Base-by-base conservation (phyloP, 2,888 invertebrate genomes). In the Odontomyia ornata region DNA sequence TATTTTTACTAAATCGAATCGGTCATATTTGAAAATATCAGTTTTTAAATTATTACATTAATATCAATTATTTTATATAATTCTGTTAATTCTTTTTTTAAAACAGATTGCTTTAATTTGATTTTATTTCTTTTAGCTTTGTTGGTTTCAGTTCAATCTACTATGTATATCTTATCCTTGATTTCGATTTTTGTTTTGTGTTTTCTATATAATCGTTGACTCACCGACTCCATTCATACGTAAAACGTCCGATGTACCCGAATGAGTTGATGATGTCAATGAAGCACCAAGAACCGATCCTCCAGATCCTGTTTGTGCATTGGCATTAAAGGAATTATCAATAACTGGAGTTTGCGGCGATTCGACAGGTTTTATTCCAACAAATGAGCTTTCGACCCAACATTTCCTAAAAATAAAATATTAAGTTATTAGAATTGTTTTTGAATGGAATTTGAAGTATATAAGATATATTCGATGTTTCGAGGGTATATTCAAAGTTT, bases 321-420 rank as follows among this genome's bases (percentile, higher is more conserved):
- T 87, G n/a, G 76, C 64, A 83, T 83, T 80, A 85, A 81, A 80
- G 83, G 77, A 77, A 79, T 82, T 85, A 80, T 90, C 89, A 79
- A 89, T 90, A 82, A 91, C 88, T 52, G 95, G 95, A 79, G 95
- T 95, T 86, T 94, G 93, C 21, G 95, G 95, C 67, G 94, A 94
- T 82, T 95, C 95, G 84, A 94, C 88, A 1, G 95, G 95, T 83
- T 94, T 92, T 82, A 93, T 93, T 82, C 94, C 94, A 79, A 94
- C 93, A 86, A 97, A 97, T 80, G 95, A 95, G 87, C 95, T 96
- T 87, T 97, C 97, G 85, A 96, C 90, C 96, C 97, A 96, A 86
- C 93, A 94, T 83, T 95, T 87, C 83, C 87, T 87, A 80, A 56
- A 75, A 47, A 43, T 13, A 18, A 30, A 52, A 47, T 27, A 52